Base-by-base conservation (phyloP, 2,113 vertebrate genomes). In the Gambusia affinis region DNA sequence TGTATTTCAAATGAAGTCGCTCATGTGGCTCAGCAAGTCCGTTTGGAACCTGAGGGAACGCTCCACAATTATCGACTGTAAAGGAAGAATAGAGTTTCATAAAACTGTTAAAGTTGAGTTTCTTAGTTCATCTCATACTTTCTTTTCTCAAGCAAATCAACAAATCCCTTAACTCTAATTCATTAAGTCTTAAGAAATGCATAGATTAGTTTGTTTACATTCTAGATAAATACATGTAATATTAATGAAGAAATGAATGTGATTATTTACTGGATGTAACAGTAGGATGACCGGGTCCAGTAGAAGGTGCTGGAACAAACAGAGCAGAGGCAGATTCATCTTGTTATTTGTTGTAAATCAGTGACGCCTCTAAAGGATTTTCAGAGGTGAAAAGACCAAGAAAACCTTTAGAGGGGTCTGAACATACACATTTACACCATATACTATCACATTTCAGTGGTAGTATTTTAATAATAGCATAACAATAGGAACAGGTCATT, bases 11-110 rank as follows among this genome's bases (percentile, higher is more conserved):
- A 67, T 0, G 0, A 47, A 1, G 7, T 0, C 0, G 0, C 1
- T 0, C 0, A 0, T 0, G 3, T 62, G 10, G 0, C 51, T 12
- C 10, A 3, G 47, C 0, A 0, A 63, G 27, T 15, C 61, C 80
- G 6, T 87, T 24, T 3, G 0, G 0, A 44, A 90, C 12, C 0
- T 1, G 0, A 3, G 87, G 88, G 0, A 0, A 0, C 0, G 0
- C 0, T 79, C 82, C 83, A 73, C 90, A 91, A 5, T 0, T 29
- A 0, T 0, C 19, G 33, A 81, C 86, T 90, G 63, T 73, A 81
- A 77, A 0, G 15, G 1, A 29, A 62, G 62, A 71, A 24, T 15
- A 11, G 54, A 1, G 1, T 57, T 64, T 28, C 0, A 14, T 8
- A 11, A 73, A 28, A 31, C 11, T 14, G 24, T 30, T 29, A 12